Evolutionary conservation across 2,888 invertebrate species (phyloP).

Genomic region (Automeris io): DNA sequence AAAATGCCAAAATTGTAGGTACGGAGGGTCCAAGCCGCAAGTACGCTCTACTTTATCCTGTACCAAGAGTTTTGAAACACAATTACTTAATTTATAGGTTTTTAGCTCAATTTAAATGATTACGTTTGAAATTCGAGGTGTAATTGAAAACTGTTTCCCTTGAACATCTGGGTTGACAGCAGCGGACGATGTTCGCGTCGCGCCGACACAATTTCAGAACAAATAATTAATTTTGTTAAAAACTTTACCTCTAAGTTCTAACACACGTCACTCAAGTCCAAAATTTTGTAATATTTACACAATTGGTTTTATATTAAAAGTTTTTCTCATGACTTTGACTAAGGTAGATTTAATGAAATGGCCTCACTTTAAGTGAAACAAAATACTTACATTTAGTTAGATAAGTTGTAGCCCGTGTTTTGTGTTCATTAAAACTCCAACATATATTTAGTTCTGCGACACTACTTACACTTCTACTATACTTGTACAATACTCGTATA

Average conservation of each 20-base stretch:
- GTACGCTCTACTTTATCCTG: constrained; percentile 33
- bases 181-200: constrained; percentile 24
- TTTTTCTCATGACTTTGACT: not conserved
- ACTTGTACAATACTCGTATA: too few relatives aligned
- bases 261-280: constrained; percentile 31
- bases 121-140: constrained; percentile 26
- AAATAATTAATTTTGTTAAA: constrained; percentile 53
- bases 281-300: constrained; percentile 21
- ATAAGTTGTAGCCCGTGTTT: too few relatives aligned
- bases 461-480: too few relatives aligned
- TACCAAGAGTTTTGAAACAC: constrained; percentile 25
- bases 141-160: constrained; percentile 53
- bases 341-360: not conserved
- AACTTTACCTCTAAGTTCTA: constrained; percentile 30
- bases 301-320: constrained; percentile 13
- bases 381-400: too few relatives aligned
- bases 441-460: too few relatives aligned
- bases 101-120: constrained; percentile 32
- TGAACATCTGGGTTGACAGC: constrained; percentile 53
- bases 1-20: constrained; percentile 38
- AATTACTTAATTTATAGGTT: constrained; percentile 36
- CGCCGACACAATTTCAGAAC: constrained; percentile 39
- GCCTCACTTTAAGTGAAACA: too few relatives aligned
- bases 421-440: too few relatives aligned
- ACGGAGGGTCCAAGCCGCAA: constrained; percentile 36